Percentiles rank a stretch among this genome's conserved stretches.
phyloP scores from a whole-genome alignment of 2,888 invertebrate genomes.

The Parnassius glacialis region DNA sequence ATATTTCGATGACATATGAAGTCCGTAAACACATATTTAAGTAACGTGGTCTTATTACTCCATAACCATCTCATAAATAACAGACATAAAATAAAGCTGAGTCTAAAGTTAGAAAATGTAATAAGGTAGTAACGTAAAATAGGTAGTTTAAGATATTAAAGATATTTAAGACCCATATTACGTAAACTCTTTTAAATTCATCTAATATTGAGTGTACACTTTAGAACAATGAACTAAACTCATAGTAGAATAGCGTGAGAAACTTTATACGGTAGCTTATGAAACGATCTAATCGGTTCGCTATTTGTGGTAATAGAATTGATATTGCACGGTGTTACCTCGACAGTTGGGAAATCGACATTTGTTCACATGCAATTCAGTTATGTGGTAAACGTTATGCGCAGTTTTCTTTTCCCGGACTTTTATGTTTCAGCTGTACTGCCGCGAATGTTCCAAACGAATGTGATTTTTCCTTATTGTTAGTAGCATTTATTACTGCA shows the following conservation, averaged over 20 bases:
- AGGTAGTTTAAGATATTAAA: no score
- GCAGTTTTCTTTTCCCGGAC: conserved; percentile 3
- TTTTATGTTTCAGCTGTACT: conserved; percentile 10
- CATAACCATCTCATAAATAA: no score
- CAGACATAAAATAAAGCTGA: no score
- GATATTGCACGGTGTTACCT: conserved; percentile 6
- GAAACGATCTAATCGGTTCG: conserved; percentile 53
- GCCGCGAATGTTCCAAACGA: neutral
- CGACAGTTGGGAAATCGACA: conserved; percentile 10
- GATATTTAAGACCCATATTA: no score
- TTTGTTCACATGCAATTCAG: conserved; percentile 5
- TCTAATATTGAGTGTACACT: neutral
- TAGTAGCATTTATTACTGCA: conserved; percentile 1
- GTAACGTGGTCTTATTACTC: no score
- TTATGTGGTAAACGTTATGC: conserved; percentile 10
- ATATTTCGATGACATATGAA: no score
- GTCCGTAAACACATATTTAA: no score
- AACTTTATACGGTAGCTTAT: conserved; percentile 44
- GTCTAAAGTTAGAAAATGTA: no score
- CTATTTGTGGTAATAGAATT: conserved; percentile 16
- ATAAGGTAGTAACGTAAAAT: no score
- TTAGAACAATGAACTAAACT: conserved; percentile 49
- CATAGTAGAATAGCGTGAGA: conserved; percentile 48
- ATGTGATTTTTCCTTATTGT: conserved; percentile 7
- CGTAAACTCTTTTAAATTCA: no score